phyloP scores from a whole-genome alignment of 2,888 invertebrate species.

The Timandra comae region DNA sequence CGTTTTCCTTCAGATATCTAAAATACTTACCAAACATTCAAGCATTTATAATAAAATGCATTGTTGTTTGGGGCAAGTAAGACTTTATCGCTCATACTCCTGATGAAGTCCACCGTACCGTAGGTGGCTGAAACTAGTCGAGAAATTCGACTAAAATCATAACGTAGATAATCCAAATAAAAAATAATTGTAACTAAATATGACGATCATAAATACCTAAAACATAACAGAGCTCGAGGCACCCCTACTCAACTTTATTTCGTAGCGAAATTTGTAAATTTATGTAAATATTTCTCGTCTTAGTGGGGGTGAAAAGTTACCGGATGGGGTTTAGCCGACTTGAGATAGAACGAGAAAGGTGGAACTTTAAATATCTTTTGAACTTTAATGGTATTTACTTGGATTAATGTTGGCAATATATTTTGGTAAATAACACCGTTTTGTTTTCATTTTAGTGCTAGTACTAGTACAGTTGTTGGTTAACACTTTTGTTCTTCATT shows the following conservation, averaged over 20 bases:
- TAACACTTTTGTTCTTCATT: too few relatives aligned
- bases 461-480: too few relatives aligned
- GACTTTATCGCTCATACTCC: too few relatives aligned
- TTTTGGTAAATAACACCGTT: too few relatives aligned
- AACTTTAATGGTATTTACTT: conserved; percentile 25
- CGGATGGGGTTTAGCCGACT: conserved; percentile 31
- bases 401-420: conserved; percentile 37
- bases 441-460: too few relatives aligned
- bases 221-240: conserved; percentile 12
- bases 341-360: conserved; percentile 19
- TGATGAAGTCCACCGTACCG: too few relatives aligned
- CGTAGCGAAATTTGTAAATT: conserved; percentile 72
- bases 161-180: too few relatives aligned
- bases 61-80: too few relatives aligned
- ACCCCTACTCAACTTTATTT: conserved; percentile 70
- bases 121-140: too few relatives aligned
- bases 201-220: background rate
- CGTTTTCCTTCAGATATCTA: too few relatives aligned
- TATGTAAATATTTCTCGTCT: conserved; percentile 75
- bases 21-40: too few relatives aligned
- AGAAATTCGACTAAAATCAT: background rate
- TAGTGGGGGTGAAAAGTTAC: conserved; percentile 54
- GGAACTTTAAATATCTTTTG: conserved; percentile 24
- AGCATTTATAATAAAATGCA: too few relatives aligned
- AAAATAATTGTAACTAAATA: background rate